Percentiles rank a stretch among this genome's conserved stretches.
Evolutionary conservation across 2,113 vertebrate species (phyloP).

Genomic region (Prionailurus viverrinus): DNA sequence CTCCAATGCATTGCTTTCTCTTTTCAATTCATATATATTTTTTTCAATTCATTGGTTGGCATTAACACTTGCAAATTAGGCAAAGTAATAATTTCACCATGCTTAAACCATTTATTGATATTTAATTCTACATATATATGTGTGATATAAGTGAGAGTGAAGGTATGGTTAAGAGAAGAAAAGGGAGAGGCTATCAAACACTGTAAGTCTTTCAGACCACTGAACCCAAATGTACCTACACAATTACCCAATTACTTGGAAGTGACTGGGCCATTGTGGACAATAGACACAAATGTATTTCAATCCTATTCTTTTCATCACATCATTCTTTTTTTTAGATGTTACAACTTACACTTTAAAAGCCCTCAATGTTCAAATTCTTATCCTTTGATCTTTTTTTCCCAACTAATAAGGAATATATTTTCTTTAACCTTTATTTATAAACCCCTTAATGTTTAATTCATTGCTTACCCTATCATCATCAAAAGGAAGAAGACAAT

Average conservation of each 20-base stretch:
- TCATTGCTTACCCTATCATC: background rate
- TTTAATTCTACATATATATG: conserved; percentile 1
- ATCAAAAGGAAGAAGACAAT: background rate
- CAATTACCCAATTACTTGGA: background rate
- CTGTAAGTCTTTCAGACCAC: background rate
- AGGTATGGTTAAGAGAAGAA: background rate
- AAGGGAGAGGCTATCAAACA: background rate
- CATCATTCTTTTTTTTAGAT: background rate
- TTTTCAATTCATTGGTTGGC: background rate
- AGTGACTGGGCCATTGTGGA: background rate
- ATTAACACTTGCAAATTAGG: background rate
- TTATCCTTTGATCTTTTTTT: conserved; percentile 45
- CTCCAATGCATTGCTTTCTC: background rate
- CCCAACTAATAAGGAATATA: background rate
- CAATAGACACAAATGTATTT: background rate
- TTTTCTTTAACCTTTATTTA: conserved; percentile 46
- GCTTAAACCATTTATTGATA: background rate
- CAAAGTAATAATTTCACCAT: background rate
- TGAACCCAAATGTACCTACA: background rate
- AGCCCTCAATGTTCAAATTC: background rate
- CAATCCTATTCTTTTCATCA: background rate
- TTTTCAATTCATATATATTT: conserved; percentile 5
- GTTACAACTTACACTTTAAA: background rate
- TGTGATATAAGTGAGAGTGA: background rate
- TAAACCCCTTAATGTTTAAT: conserved; percentile 12